Evolutionary conservation across 2,888 invertebrate genomes (phyloP), one percentile per base, ranked within the genome.

Genomic region (Monochamus alternatus): DNA sequence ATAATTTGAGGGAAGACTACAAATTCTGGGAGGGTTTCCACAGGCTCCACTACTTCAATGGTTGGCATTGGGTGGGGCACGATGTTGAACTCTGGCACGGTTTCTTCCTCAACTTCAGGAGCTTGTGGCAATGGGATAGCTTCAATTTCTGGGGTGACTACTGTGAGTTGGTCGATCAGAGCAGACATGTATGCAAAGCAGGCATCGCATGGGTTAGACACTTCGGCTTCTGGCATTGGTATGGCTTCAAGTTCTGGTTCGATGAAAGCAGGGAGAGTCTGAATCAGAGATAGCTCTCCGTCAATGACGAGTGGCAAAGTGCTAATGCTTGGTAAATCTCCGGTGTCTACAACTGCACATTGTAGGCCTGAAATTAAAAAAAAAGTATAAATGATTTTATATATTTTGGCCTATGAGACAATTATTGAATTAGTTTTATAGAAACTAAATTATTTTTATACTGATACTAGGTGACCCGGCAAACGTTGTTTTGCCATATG

Each of bases 181-280:
- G 38, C 31, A n/a, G 52, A 30, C 65, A 78, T 75, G 55, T 76
- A 73, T n/a, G 59, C 47, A 60, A 78, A 78, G 70, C 78, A 78
- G 38, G 52, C 47, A 7, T 62, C 71, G 47, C 78, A 78, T 43
- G 73, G 73, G 31, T 66, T 67, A 7, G n/a, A n/a, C 7, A n/a
- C 14, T 4, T 14, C 52, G 30, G 32, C 30, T 58, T 68, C 68
- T 14, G 52, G 47, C n/a, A 30, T 22, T 14, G 43, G 9, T n/a
- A 52, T 32, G 47, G 31, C 68, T 43, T 68, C 68, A 22, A 47
- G 32, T 32, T 60, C 60, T 47, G 60, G 60, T 55, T 14, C n/a
- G 8, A 55, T 55, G 14, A 55, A 55, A 12, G 55, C 43, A 44
- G 63, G 63, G n/a, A 64, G 63, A 44, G 63, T 64, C 63, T 64